Evolutionary conservation across 2,888 invertebrate species (phyloP), one percentile per base, ranked within the genome.

Genomic region (Yponomeuta malinellus): DNA sequence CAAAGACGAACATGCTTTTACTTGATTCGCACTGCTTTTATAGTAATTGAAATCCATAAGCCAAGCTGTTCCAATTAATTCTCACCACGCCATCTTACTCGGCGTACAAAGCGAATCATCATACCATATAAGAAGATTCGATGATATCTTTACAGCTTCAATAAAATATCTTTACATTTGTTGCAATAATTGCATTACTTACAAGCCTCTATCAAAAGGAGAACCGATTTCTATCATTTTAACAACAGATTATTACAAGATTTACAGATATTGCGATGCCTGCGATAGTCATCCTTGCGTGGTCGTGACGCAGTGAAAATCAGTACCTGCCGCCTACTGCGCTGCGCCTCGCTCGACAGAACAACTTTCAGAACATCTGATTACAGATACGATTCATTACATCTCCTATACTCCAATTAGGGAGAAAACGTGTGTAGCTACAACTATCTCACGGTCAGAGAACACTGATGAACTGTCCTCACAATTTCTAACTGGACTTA

Each of bases 361-460:
- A 68, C 68, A 10, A 68, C 68, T 68, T 68, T 68, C 68, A 68
- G 52, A 70, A 63, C 63, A 15, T 31, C 63, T 70, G 63, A 70
- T 70, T 37, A 33, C n/a, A 65, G 70, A 65, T 65, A 70, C 65
- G 65, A 70, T 70, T 70, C 70, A 70, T 43, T 70, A 70, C 70
- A 65, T 65, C 64, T 65, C 65, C 48, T 31, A 52, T 48, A 71
- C 67, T 43, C 52, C 67, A 66, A 71, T 71, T 67, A 71, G 23
- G 66, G 66, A 66, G 71, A 67, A 71, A 71, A 63, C 69, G 23
- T 23, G 69, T 68, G 48, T 63, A 10, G n/a, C 15, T 15, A 15
- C 52, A 59, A 59, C 52, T 59, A 59, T 59, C 69, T 31, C 29
- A 69, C 52, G 65, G 33, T 33, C 65, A 12, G 65, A 59, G 65